Evolutionary conservation across 2,113 vertebrate species (phyloP), one percentile per base, ranked within the genome.

Genomic region (Limnothrissa miodon): DNA sequence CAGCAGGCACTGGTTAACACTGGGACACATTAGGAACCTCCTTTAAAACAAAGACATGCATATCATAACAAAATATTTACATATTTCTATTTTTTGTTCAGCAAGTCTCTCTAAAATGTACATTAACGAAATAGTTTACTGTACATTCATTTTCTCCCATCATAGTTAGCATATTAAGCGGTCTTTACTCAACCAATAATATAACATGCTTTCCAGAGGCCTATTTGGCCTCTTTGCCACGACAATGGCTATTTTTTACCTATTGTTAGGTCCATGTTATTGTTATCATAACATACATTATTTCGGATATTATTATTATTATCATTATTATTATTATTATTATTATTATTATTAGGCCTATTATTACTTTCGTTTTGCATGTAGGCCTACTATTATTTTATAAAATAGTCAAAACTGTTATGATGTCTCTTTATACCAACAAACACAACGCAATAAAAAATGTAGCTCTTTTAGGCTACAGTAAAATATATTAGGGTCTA

Each of bases 1-100:
- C 90, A 91, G 93, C 62, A 70, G 62, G 33, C 66, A 74, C 66
- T 74, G 66, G 66, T 5, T 74, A 62, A 11, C 59, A 15, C 25
- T 74, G 66, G 25, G 36, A 29, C n/a, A n/a, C 66, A 74, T 74
- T 74, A 74, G 25, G 66, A 36, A 33, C 66, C 36, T 74, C 66
- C 11, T 15, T 3, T 10, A 74, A 36, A 74, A 36, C 66, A 74
- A 74, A 36, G 59, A 36, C 5, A 39, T 1, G 13, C 4, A 74
- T 2, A 36, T 36, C 66, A 15, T 36, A 36, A 74, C 29, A 36
- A 36, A 74, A 74, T 74, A 74, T 74, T 13, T 15, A 74, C 19
- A 23, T 56, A 53, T 21, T 56, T 36, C 0, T 11, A 70, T 11
- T 13, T 13, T 7, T 74, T 74, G 23, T 74, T 74, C 33, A 33